Conservation (phyloP, 2,797 vertebrate species). For the Phyllotis vaccarum region DNA sequence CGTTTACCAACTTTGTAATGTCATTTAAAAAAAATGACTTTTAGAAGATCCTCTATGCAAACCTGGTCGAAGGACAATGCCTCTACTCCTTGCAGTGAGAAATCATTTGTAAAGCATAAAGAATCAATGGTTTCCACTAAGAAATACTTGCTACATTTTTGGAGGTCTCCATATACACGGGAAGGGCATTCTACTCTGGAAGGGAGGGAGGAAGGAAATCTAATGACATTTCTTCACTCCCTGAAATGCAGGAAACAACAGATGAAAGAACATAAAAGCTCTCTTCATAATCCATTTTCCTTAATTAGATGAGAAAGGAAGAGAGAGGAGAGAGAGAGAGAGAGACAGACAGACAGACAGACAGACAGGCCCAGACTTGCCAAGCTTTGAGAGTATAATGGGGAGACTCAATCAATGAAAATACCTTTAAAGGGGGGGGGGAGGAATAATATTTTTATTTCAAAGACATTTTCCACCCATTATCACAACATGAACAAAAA, state of each 20-base stretch:
- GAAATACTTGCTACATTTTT: background rate
- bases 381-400: background rate
- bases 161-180: conserved; percentile 51
- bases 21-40: background rate
- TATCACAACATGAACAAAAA: conserved; percentile 14
- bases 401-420: conserved; percentile 35
- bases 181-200: conserved; percentile 39
- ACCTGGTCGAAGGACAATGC: background rate
- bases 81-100: background rate
- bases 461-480: conserved; percentile 44
- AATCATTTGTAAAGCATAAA: background rate
- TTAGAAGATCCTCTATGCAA: background rate
- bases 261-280: conserved; percentile 52
- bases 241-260: conserved; percentile 58
- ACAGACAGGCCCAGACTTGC: background rate
- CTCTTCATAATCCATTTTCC: conserved; percentile 12
- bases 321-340: background rate
- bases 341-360: background rate
- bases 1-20: background rate
- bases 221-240: conserved; percentile 40
- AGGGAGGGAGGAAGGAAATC: background rate
- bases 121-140: background rate
- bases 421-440: too few relatives aligned
- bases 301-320: conserved; percentile 47
- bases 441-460: conserved; percentile 59